Percentiles rank a stretch among this genome's conserved stretches.
Evolutionary conservation across 2,797 vertebrate genomes (phyloP).

Genomic region (Lagorchestes hirsutus): DNA sequence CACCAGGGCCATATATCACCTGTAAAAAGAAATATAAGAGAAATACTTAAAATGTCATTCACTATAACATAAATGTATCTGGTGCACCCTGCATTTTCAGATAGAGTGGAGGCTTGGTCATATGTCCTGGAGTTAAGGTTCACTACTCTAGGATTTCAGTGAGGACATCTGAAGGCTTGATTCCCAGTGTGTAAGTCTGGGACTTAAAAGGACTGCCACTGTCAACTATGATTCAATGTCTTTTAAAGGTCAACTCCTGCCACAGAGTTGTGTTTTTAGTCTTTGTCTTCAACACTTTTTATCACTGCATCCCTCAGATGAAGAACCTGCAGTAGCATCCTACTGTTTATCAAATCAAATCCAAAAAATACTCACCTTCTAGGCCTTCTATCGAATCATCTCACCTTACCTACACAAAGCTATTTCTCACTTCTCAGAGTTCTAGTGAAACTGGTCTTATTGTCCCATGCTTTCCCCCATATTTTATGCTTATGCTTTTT

Average conservation of each 20-base stretch:
- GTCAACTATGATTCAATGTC: background rate
- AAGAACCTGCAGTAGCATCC: background rate
- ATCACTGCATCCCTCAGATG: constrained; percentile 22
- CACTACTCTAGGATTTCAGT: no score
- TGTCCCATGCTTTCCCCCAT: background rate
- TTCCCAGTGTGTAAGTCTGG: background rate
- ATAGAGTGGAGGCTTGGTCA: background rate
- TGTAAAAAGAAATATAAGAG: background rate
- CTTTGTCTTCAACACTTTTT: constrained; percentile 3
- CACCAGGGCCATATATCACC: background rate
- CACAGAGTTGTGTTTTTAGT: background rate
- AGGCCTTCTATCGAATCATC: background rate
- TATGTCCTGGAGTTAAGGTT: background rate
- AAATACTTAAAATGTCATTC: background rate
- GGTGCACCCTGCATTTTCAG: background rate
- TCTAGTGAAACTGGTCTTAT: background rate
- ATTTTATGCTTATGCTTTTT: background rate
- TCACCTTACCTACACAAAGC: background rate
- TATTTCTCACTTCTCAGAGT: background rate
- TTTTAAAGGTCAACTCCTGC: background rate
- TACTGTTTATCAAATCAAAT: background rate
- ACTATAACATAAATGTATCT: background rate
- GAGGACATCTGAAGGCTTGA: no score
- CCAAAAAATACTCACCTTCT: background rate
- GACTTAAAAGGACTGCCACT: background rate